Percentiles rank a stretch among this genome's conserved stretches.
These are phyloP conservation scores for Megastigmus dorsalis DNA, from an alignment of 2,888 invertebrate species.

Conservation along the genomic window DNA sequence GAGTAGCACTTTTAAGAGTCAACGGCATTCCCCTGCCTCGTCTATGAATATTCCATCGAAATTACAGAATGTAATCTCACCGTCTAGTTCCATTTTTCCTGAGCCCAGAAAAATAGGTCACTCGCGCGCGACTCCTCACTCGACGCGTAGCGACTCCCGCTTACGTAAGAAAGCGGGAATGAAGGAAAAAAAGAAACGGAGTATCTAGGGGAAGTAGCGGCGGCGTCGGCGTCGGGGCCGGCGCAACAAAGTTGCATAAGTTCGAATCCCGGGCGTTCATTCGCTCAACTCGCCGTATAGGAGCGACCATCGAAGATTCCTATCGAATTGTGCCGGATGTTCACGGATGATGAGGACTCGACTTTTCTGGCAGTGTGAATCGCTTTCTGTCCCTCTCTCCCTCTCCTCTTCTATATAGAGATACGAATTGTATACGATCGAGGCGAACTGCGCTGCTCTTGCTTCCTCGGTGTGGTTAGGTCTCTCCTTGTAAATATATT, in stretches of 20 bases:
- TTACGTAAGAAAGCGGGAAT: slow-evolving; percentile 31
- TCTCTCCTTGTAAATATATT: too few species aligned
- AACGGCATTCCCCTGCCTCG: too few species aligned
- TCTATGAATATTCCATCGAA: too few species aligned
- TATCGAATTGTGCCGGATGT: slow-evolving; percentile 52
- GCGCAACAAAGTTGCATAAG: slow-evolving; percentile 45
- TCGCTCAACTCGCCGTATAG: not conserved
- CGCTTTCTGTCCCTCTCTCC: slow-evolving; percentile 13
- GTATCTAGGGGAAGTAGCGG: slow-evolving; percentile 14
- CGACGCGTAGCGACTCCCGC: not conserved
- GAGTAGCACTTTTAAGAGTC: too few species aligned
- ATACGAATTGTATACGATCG: too few species aligned
- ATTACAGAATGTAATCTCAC: too few species aligned
- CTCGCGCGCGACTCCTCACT: not conserved
- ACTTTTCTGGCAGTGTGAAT: slow-evolving; percentile 24
- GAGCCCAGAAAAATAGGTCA: slow-evolving; percentile 5
- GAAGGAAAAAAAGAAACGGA: too few species aligned
- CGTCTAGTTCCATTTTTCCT: not conserved
- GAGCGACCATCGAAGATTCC: slow-evolving; percentile 38
- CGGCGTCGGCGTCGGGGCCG: not conserved
- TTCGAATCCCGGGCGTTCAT: slow-evolving; percentile 23
- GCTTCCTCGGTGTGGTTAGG: too few species aligned
- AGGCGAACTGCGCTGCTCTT: too few species aligned
- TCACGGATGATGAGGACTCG: slow-evolving; percentile 7
- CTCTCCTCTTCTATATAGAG: too few species aligned